phyloP scores from a whole-genome alignment of 2,888 invertebrate species.

The Zhuqinia jingwanae region DNA sequence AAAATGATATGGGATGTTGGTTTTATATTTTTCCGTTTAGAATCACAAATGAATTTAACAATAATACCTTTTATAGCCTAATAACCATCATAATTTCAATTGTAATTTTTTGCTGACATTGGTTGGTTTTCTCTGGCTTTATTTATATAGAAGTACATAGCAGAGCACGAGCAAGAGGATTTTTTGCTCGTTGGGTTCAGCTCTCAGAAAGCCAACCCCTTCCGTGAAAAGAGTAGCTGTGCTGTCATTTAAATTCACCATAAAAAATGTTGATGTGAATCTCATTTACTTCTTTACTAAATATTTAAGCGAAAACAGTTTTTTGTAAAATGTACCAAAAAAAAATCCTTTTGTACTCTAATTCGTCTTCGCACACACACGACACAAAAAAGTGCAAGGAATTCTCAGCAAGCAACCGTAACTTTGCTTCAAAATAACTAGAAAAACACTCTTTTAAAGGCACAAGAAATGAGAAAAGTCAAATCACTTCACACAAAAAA shows the following conservation, averaged over 20 bases:
- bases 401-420: conserved; percentile 34
- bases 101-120: conserved; percentile 19
- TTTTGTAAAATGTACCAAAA: conserved; percentile 39
- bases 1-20: conserved; percentile 22
- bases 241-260: conserved; percentile 85
- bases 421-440: conserved; percentile 14
- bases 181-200: conserved; percentile 96
- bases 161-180: conserved; percentile 95
- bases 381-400: conserved; percentile 35
- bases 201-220: conserved; percentile 96
- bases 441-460: neutral
- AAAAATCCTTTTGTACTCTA: conserved; percentile 2
- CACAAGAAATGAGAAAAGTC: conserved; percentile 22
- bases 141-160: conserved; percentile 86
- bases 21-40: neutral
- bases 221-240: conserved; percentile 96
- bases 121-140: conserved; percentile 65
- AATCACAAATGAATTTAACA: conserved; percentile 12
- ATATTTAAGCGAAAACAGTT: conserved; percentile 8
- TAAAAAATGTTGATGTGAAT: conserved; percentile 39
- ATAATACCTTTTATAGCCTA: conserved; percentile 20
- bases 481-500: conserved; percentile 26
- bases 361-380: conserved; percentile 1
- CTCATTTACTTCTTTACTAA: conserved; percentile 1
- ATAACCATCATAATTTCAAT: conserved; percentile 21